phyloP scores from a whole-genome alignment of 2,797 vertebrate species.

The Schizothorax lantsangensis region DNA sequence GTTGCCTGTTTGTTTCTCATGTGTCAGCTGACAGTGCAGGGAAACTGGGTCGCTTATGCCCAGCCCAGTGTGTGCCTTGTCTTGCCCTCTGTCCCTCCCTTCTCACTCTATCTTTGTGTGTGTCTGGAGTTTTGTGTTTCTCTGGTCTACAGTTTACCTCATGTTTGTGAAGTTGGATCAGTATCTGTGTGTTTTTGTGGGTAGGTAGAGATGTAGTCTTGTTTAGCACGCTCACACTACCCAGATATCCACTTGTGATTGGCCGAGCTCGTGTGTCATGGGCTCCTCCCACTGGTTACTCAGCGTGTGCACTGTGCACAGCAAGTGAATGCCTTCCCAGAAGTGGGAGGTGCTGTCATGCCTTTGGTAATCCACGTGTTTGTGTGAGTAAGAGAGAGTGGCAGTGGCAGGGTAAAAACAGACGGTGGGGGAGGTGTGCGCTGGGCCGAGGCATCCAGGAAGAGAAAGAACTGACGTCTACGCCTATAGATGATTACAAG shows the following conservation, averaged over 20 bases:
- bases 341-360: conserved; percentile 55
- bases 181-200: conserved; percentile 38
- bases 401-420: conserved; percentile 28
- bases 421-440: conserved; percentile 29
- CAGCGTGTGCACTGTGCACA: conserved; percentile 41
- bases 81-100: conserved; percentile 28
- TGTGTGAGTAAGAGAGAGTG: conserved; percentile 12
- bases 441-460: conserved; percentile 15
- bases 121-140: conserved; percentile 2
- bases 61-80: conserved; percentile 49
- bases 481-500: not conserved
- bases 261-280: conserved; percentile 24
- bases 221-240: conserved; percentile 43
- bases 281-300: conserved; percentile 51
- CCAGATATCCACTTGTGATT: conserved; percentile 60
- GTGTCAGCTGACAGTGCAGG: conserved; percentile 72
- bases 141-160: not conserved
- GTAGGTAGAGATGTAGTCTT: conserved; percentile 30
- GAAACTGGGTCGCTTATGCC: conserved; percentile 74
- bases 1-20: conserved; percentile 58
- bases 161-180: conserved; percentile 40
- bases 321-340: conserved; percentile 54
- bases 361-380: conserved; percentile 52
- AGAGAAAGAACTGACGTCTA: not conserved
- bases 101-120: not conserved